phyloP scores from a whole-genome alignment of 2,113 vertebrate genomes.

The Eretmodus cyanostictus region DNA sequence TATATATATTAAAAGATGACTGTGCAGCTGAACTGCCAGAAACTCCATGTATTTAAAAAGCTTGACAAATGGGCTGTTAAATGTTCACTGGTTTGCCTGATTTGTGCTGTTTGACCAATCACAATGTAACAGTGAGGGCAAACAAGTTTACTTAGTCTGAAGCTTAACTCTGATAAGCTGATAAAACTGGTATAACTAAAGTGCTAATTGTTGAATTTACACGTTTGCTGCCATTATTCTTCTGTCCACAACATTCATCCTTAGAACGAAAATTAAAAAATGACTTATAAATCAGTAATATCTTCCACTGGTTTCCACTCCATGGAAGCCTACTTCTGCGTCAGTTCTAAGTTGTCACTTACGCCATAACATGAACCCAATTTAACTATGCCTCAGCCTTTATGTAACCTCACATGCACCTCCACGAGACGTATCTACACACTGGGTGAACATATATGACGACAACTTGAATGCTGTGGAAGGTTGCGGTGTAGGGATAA shows the following conservation, averaged over 20 bases:
- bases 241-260: background rate
- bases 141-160: background rate
- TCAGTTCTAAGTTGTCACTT: background rate
- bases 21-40: background rate
- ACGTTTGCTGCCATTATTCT: fast-evolving
- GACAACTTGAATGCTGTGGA: background rate
- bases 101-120: background rate
- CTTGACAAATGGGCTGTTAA: background rate
- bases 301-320: background rate
- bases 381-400: background rate
- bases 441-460: background rate
- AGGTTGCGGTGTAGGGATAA: background rate
- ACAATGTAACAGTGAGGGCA: background rate
- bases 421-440: background rate
- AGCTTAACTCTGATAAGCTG: background rate
- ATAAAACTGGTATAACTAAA: background rate
- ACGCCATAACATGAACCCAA: background rate
- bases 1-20: background rate
- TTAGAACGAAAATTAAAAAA: fast-evolving
- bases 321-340: background rate
- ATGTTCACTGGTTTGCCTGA: background rate
- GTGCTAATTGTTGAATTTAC: background rate
- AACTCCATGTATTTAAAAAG: background rate
- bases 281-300: fast-evolving
- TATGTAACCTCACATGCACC: background rate